These are phyloP conservation scores for Cosmopolites sordidus DNA, from an alignment of 2,888 invertebrate genomes.

Conservation along the genomic window DNA sequence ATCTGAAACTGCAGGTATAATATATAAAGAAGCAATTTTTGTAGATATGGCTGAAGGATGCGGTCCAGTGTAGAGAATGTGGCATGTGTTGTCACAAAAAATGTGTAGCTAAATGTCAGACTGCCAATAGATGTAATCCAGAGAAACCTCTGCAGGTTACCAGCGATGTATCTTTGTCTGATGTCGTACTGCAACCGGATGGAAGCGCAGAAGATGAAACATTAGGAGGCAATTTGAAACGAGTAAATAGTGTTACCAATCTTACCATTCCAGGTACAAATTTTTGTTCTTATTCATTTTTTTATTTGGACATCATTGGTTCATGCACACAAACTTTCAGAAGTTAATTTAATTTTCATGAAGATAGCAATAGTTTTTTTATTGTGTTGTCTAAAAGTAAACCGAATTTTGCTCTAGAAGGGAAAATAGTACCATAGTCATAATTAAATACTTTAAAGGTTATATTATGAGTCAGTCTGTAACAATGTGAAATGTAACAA, in stretches of 20 bases:
- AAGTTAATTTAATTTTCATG: too few species aligned
- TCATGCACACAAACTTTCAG: too few species aligned
- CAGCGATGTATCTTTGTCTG: slow-evolving; percentile 32
- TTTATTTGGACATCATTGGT: background rate
- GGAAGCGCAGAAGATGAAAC: slow-evolving; percentile 29
- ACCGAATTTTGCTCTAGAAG: too few species aligned
- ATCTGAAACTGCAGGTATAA: background rate
- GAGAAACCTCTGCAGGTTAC: slow-evolving; percentile 31
- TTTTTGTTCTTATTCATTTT: slow-evolving; percentile 4
- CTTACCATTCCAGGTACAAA: slow-evolving; percentile 59
- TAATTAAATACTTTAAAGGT: too few species aligned
- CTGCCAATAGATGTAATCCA: slow-evolving; percentile 57
- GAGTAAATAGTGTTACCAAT: slow-evolving; percentile 68
- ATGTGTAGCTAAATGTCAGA: slow-evolving; percentile 83
- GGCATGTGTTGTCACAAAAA: slow-evolving; percentile 93
- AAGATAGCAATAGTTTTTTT: too few species aligned
- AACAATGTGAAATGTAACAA: too few species aligned
- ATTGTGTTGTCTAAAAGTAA: too few species aligned
- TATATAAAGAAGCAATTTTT: slow-evolving; percentile 36
- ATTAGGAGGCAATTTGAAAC: slow-evolving; percentile 55
- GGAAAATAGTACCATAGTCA: too few species aligned
- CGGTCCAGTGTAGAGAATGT: slow-evolving; percentile 86
- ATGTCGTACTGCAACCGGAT: slow-evolving; percentile 41
- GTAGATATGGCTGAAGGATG: slow-evolving; percentile 95
- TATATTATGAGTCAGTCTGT: too few species aligned